These are phyloP conservation scores for Chelon auratus DNA, from an alignment of 2,797 vertebrate genomes.

Conservation along the genomic window DNA sequence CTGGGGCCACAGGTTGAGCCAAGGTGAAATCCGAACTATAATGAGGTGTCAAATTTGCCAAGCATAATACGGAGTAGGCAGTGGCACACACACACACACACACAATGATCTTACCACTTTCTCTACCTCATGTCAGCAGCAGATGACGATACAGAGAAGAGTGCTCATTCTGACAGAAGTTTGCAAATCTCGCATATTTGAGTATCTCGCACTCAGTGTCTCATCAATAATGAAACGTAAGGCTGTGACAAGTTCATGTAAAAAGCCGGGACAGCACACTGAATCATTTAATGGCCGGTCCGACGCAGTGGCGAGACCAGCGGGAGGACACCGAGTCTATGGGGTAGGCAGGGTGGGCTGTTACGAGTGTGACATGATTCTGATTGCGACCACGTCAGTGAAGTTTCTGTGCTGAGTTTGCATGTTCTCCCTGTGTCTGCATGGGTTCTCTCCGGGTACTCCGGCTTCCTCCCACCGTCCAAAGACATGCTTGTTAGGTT, in stretches of 20 bases:
- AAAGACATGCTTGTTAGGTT: too few species aligned
- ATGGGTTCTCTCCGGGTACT: too few species aligned
- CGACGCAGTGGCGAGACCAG: conserved; percentile 50
- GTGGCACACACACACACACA: background rate
- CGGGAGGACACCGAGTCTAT: conserved; percentile 57
- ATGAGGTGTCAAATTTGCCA: conserved; percentile 57
- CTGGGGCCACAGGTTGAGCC: conserved; percentile 47
- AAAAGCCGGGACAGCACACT: conserved; percentile 60
- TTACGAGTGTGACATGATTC: conserved; percentile 24
- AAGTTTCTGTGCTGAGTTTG: background rate
- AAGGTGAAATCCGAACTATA: conserved; percentile 47
- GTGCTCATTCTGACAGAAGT: conserved; percentile 67
- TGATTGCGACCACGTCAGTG: conserved; percentile 3
- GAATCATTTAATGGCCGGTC: conserved; percentile 70
- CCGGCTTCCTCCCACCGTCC: too few species aligned
- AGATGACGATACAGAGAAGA: conserved; percentile 29
- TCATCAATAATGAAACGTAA: conserved; percentile 74
- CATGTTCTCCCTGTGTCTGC: too few species aligned
- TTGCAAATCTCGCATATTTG: conserved; percentile 72
- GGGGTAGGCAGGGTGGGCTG: conserved; percentile 8
- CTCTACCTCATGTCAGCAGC: conserved; percentile 42
- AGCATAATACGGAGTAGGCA: conserved; percentile 5
- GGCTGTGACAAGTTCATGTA: conserved; percentile 64
- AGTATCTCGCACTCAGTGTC: conserved; percentile 60
- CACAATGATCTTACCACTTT: conserved; percentile 17